phyloP scores from a whole-genome alignment of 2,113 vertebrate genomes.

The Anarhynchus alexandrinus region DNA sequence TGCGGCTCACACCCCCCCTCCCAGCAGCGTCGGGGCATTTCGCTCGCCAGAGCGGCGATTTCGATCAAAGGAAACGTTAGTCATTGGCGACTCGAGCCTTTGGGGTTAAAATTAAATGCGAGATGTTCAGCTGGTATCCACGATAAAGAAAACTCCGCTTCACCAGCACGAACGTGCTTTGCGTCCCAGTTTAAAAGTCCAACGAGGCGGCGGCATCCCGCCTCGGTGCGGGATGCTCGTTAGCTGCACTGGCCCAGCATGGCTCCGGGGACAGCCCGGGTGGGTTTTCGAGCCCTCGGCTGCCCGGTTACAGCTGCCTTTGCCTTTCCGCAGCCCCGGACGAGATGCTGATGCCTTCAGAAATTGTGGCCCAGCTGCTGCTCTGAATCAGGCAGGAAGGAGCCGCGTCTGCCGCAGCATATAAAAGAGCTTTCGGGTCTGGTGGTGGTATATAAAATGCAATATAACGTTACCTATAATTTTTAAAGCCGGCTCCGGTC shows the following conservation, averaged over 20 bases:
- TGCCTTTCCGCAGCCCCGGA: neutral
- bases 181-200: neutral
- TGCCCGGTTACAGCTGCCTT: neutral
- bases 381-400: neutral
- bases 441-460: neutral
- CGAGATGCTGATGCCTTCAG: neutral
- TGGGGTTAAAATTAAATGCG: neutral
- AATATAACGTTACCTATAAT: neutral
- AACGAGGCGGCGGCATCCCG: fast-evolving
- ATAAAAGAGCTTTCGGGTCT: neutral
- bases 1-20: neutral
- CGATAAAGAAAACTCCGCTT: neutral
- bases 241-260: fast-evolving
- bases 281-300: neutral
- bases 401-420: neutral
- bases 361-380: neutral
- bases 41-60: neutral
- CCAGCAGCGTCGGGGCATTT: neutral
- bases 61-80: neutral
- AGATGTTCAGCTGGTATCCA: neutral
- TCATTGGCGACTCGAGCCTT: neutral
- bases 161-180: neutral
- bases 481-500: neutral
- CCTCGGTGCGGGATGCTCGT: neutral
- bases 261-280: neutral